Evolutionary conservation across 2,888 invertebrate species (phyloP).

Genomic region (Archips crataeganus): DNA sequence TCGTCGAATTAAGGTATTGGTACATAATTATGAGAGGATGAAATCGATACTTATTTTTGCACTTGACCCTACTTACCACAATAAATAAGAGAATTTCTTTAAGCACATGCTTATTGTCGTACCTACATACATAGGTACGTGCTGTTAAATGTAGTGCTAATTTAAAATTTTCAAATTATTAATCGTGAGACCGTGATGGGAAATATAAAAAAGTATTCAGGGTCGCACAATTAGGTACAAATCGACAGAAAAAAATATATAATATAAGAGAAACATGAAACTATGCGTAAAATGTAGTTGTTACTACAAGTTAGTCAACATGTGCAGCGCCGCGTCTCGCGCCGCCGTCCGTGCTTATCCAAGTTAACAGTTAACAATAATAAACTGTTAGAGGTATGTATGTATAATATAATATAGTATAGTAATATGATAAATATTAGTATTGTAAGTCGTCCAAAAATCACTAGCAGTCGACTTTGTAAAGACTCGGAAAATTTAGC

Average conservation of each 20-base stretch:
- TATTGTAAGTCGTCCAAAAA: slow-evolving; percentile 64
- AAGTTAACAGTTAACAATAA: slow-evolving; percentile 78
- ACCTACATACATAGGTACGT: too few relatives aligned
- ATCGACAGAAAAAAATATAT: neutral
- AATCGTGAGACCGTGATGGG: too few relatives aligned
- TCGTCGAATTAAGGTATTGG: too few relatives aligned
- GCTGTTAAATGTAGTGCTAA: too few relatives aligned
- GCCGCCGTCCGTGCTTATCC: slow-evolving; percentile 50
- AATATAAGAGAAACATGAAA: slow-evolving; percentile 6
- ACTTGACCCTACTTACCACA: too few relatives aligned
- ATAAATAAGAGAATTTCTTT: too few relatives aligned
- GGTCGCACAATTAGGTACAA: neutral
- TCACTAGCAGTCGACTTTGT: slow-evolving; percentile 72
- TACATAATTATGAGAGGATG: too few relatives aligned
- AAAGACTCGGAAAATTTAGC: slow-evolving; percentile 76
- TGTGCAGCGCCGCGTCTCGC: slow-evolving; percentile 45
- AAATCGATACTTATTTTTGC: too few relatives aligned
- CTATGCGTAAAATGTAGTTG: neutral
- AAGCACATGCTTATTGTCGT: too few relatives aligned
- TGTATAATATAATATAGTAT: slow-evolving; percentile 62
- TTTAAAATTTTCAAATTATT: too few relatives aligned
- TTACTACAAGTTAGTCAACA: neutral
- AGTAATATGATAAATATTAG: slow-evolving; percentile 45
- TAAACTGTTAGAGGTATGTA: slow-evolving; percentile 71
- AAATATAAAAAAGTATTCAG: too few relatives aligned